phyloP scores from a whole-genome alignment of 2,888 invertebrate species.

The Trachelus tabidus region DNA sequence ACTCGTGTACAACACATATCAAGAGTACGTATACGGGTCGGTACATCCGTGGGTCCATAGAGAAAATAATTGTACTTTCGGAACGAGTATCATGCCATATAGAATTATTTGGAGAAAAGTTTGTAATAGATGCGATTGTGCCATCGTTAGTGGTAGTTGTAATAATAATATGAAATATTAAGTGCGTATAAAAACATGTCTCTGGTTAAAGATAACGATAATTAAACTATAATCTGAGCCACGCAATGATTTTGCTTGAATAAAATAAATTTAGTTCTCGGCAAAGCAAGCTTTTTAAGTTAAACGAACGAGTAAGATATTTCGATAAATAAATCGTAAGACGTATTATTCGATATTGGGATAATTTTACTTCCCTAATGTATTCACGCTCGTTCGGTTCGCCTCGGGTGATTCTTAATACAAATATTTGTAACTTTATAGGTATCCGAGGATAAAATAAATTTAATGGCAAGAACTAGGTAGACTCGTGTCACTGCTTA shows the following conservation, averaged over 20 bases:
- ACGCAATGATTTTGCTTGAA: background rate
- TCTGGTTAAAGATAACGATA: background rate
- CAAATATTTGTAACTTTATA: conserved; percentile 22
- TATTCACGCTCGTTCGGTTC: background rate
- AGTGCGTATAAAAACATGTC: background rate
- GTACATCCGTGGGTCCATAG: background rate
- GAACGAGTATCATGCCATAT: background rate
- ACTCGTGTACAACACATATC: background rate
- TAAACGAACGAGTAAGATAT: background rate
- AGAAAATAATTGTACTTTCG: background rate
- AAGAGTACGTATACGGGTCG: background rate
- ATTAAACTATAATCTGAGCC: background rate
- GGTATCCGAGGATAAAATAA: conserved; percentile 15
- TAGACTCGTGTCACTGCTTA: background rate
- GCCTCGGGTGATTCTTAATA: conserved; percentile 5
- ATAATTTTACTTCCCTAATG: background rate
- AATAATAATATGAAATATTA: background rate
- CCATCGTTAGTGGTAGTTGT: background rate
- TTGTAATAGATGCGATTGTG: background rate
- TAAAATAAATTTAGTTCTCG: background rate
- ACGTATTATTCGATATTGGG: background rate
- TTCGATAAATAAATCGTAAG: background rate
- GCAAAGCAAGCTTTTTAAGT: background rate
- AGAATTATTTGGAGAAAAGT: background rate
- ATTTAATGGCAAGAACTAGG: conserved; percentile 12